A percentile compares a stretch with the other conserved stretches of the same genome.
These are phyloP conservation scores for Reticulitermes speratus DNA, from an alignment of 1,140 invertebrate species.

Conservation along the genomic window DNA sequence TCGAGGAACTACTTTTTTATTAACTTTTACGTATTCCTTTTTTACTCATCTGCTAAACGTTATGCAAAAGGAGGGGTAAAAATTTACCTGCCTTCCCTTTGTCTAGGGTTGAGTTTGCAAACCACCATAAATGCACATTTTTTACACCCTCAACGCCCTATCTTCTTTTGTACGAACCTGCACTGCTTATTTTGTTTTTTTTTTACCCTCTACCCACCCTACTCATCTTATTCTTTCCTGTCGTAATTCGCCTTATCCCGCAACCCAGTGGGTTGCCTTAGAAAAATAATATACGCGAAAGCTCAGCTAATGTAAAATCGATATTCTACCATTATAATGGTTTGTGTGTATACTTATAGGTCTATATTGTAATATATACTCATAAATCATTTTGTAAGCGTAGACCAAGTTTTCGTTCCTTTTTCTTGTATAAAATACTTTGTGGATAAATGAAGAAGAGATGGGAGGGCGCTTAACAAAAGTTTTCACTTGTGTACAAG, in stretches of 20 bases:
- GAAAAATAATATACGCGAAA: constrained; percentile 25
- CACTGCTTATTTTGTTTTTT: constrained; percentile 18
- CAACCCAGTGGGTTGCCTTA: neutral
- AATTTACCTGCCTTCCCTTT: neutral
- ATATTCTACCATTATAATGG: constrained; percentile 26
- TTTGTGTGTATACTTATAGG: constrained; percentile 23
- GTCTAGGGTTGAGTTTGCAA: neutral
- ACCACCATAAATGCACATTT: constrained; percentile 6
- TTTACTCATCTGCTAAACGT: neutral
- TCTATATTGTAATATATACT: constrained; percentile 19
- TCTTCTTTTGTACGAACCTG: constrained; percentile 15
- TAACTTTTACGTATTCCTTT: neutral
- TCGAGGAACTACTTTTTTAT: neutral
- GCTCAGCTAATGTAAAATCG: constrained; percentile 29
- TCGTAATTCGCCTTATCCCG: neutral
- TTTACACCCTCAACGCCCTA: constrained; percentile 11
- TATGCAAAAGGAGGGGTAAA: neutral
- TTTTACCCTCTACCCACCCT: neutral
- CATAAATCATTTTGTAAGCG: constrained; percentile 26
- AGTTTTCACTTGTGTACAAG: constrained; percentile 21
- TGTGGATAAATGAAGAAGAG: neutral
- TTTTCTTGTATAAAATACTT: neutral
- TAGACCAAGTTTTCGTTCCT: neutral
- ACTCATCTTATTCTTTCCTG: neutral
- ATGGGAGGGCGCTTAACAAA: neutral